These are phyloP conservation scores for Belonocnema kinseyi DNA, from an alignment of 1,140 invertebrate species.

Conservation along the genomic window DNA sequence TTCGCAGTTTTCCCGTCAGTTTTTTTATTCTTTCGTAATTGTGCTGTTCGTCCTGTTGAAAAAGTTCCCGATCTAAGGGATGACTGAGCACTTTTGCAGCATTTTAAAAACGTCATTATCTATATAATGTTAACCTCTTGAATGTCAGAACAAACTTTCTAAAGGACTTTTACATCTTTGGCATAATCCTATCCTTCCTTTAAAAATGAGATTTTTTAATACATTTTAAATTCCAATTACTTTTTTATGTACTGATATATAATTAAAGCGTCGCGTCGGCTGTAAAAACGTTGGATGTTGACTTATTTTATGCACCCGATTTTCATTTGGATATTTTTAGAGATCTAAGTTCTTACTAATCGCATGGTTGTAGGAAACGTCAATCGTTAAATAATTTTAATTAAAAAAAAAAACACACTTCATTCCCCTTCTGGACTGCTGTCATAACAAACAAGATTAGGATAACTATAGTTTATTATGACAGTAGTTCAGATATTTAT, in stretches of 20 bases:
- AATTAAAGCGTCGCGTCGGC: not conserved
- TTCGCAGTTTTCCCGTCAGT: slow-evolving; percentile 17
- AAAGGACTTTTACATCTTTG: not conserved
- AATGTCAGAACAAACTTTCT: not conserved
- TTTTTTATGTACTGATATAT: not conserved
- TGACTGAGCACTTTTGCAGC: slow-evolving; percentile 6
- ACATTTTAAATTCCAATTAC: not conserved
- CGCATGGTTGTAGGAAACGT: too few species aligned
- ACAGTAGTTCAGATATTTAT: too few species aligned
- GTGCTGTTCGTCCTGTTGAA: not conserved
- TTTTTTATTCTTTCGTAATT: slow-evolving; percentile 14
- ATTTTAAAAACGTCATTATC: slow-evolving; percentile 27
- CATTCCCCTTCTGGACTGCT: too few species aligned
- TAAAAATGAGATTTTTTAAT: not conserved
- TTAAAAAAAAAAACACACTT: too few species aligned
- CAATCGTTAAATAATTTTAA: too few species aligned
- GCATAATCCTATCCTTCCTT: not conserved
- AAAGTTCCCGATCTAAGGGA: not conserved
- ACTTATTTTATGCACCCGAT: too few species aligned
- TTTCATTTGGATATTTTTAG: too few species aligned
- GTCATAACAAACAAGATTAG: too few species aligned
- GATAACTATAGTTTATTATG: too few species aligned
- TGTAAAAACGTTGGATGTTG: too few species aligned
- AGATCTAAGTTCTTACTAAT: too few species aligned
- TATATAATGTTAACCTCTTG: not conserved